Base-by-base conservation (phyloP, 2,113 vertebrate genomes). In the Vidua macroura region DNA sequence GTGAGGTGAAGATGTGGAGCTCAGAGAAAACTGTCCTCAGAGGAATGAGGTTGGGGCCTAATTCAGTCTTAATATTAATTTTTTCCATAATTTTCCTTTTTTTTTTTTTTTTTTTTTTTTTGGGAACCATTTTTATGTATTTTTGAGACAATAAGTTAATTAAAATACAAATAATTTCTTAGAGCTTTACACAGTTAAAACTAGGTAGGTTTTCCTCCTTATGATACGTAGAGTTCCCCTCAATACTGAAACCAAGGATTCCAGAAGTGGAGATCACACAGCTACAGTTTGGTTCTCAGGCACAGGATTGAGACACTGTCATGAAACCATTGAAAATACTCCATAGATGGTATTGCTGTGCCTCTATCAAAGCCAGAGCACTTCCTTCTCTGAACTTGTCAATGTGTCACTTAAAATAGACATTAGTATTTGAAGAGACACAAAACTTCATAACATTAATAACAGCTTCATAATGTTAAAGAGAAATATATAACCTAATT, bases 391-490 rank as follows among this genome's bases (percentile, higher is more conserved):
- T 90, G 74, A 80, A 44, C 72, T 69, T 72, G 72, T 92, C 87
- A 66, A 25, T 16, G 30, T 90, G 78, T 92, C 90, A 63, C 60
- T 83, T 96, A 63, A 33, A 94, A 70, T 64, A 52, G 64, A 72
- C 44, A 56, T 81, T 52, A 91, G 20, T 63, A 88, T 83, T 90
- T 96, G 83, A 78, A 88, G 83, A 56, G 46, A 53, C 74, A 60
- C 44, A 63, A 43, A 82, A 43, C 76, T 88, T 86, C 37, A 30
- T 82, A 74, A 78, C 62, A 63, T 92, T 92, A 93, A 83, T 90
- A 77, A 83, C 44, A 83, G 52, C 72, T 94, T 88, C 85, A 75
- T 81, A 86, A 88, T 72, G 51, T 93, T 96, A 82, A 95, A 90
- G 83, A 94, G 75, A 88, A 94, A 93, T 82, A 69, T 78, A 88